These are phyloP conservation scores for Ranitomeya imitator DNA, from an alignment of 2,113 vertebrate species.

Conservation along the genomic window DNA sequence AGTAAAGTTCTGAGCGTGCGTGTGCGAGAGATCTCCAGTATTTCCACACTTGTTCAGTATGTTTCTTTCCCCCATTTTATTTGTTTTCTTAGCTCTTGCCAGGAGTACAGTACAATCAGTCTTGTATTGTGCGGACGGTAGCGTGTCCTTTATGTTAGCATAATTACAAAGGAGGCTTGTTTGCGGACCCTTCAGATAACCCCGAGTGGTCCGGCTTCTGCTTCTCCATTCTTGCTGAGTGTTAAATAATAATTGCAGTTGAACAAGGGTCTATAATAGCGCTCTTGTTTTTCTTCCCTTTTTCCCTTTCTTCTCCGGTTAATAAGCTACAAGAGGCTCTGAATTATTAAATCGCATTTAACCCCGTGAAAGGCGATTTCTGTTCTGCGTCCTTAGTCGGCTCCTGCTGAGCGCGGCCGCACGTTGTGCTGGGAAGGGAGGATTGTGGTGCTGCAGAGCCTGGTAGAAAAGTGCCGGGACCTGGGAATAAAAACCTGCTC, in stretches of 20 bases:
- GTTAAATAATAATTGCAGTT: slow-evolving; percentile 37
- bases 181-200: slow-evolving; percentile 39
- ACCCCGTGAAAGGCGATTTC: slow-evolving; percentile 13
- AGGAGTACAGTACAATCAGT: not conserved
- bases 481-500: not conserved
- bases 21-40: no score
- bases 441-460: not conserved
- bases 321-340: slow-evolving; percentile 29
- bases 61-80: not conserved
- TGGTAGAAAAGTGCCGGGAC: not conserved
- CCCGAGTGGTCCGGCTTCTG: slow-evolving; percentile 10
- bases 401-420: slow-evolving; percentile 28
- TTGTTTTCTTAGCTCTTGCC: not conserved
- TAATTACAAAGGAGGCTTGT: slow-evolving; percentile 29
- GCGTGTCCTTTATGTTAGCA: not conserved
- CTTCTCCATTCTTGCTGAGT: slow-evolving; percentile 12
- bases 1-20: no score
- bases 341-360: slow-evolving; percentile 25
- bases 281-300: slow-evolving; percentile 1
- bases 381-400: not conserved
- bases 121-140: slow-evolving; percentile 11
- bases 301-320: not conserved
- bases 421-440: not conserved
- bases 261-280: not conserved
- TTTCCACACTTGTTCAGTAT: not conserved